Evolutionary conservation across 2,797 vertebrate genomes (phyloP), one percentile per base, ranked within the genome.

Genomic region (Clarias platycephalus): DNA sequence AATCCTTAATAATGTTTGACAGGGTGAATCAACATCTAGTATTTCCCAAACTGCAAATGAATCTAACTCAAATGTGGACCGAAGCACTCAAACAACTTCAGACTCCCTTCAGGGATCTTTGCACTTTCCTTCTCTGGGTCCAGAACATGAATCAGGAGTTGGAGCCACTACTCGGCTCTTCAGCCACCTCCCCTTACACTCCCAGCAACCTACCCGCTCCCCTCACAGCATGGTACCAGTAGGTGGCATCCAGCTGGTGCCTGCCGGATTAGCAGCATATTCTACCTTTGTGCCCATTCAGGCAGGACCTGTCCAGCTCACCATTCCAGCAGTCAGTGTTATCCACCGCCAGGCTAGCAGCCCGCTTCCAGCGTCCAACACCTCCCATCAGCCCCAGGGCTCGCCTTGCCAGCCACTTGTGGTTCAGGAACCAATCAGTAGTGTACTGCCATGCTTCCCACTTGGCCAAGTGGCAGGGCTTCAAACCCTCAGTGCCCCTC

Each of bases 111-210:
- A 95, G 16, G 95, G 92, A 87, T 89, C 84, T 0, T 85, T 91
- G 1, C 91, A 91, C n/a, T 91, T 94, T 71, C 91, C 90, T 0
- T 91, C 87, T 24, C 93, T 89, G 0, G 34, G 91, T 2, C 85
- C 90, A 1, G n/a, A 92, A 0, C 91, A 93, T 31, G 83, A 76
- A 0, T 86, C 89, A 10, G 89, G 94, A 81, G 57, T 93, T 57
- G 90, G 94, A 71, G 89, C 94, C 3, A 95, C 94, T 82, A 96
- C 96, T 4, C 97, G 95, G 88, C 92, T 99, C 87, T 99, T 98
- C 89, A 99, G 98, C 90, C 98, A 99, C 92, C 95, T 99, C 10
- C 98, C 98, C 26, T 90, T 98, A 92, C 98, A 99, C 91, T 99
- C 98, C 0, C 98, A 98, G 91, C 97, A 94, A 90, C 97, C 96